Percentiles rank a stretch among this genome's conserved stretches.
Conservation (phyloP, 2,113 vertebrate species). For the Nothocercus julius region DNA sequence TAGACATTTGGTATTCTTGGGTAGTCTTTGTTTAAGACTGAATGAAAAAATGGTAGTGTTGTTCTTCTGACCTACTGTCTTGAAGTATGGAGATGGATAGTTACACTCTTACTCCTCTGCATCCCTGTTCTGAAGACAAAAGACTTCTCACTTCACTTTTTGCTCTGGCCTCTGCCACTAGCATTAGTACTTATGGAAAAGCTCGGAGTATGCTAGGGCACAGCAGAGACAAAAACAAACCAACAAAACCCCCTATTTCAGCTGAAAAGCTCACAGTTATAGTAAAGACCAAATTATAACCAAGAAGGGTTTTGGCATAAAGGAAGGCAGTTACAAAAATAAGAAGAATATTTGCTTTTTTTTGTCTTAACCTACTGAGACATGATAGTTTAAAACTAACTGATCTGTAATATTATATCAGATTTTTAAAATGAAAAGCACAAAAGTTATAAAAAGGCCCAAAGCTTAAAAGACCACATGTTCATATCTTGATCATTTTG, state of each 20-base stretch:
- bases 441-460: neutral
- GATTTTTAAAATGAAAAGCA: neutral
- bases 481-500: neutral
- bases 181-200: neutral
- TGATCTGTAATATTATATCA: neutral
- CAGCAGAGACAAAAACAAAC: neutral
- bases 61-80: neutral
- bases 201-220: neutral
- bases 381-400: neutral
- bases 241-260: neutral
- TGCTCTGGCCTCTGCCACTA: neutral
- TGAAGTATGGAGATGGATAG: neutral
- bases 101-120: neutral
- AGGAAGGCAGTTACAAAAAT: neutral
- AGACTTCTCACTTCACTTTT: neutral
- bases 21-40: neutral
- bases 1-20: neutral
- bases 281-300: neutral
- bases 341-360: neutral
- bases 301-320: neutral
- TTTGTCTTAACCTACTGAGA: neutral
- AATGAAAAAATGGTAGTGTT: neutral
- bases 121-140: neutral
- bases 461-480: neutral
- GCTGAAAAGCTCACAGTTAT: neutral